Evolutionary conservation across 2,888 invertebrate species (phyloP).

Genomic region (Macaria notata): DNA sequence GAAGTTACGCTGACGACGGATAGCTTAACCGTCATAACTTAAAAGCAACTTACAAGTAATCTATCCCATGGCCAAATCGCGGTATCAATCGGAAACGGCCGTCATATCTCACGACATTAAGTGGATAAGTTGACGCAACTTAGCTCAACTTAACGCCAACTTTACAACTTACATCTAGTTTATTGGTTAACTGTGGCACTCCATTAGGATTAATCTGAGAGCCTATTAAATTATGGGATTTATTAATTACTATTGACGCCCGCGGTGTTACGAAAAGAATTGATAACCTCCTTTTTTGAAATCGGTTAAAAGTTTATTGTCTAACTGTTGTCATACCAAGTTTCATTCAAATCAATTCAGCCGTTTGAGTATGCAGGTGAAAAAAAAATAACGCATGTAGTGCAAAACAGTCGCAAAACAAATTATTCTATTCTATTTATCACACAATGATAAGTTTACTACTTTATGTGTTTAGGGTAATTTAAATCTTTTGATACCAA

Average conservation of each 20-base stretch:
- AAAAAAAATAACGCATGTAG: no score
- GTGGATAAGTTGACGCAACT: slow-evolving; percentile 14
- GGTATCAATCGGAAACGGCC: slow-evolving; percentile 21
- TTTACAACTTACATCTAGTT: slow-evolving; percentile 19
- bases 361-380: no score
- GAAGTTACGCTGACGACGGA: not conserved
- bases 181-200: slow-evolving; percentile 24
- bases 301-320: no score
- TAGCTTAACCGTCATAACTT: not conserved
- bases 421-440: no score
- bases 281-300: no score
- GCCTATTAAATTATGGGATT: slow-evolving; percentile 7
- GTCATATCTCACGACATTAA: slow-evolving; percentile 24
- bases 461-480: no score
- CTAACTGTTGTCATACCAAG: no score
- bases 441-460: no score
- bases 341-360: no score
- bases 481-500: no score
- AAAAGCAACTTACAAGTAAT: slow-evolving; percentile 10
- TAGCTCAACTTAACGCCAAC: slow-evolving; percentile 11
- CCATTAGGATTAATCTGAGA: slow-evolving; percentile 14
- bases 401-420: no score
- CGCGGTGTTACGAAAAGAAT: no score
- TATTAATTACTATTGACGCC: slow-evolving; percentile 3
- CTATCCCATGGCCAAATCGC: slow-evolving; percentile 6